Conservation (phyloP, 2,113 vertebrate species). For the Neopipo cinnamomea region DNA sequence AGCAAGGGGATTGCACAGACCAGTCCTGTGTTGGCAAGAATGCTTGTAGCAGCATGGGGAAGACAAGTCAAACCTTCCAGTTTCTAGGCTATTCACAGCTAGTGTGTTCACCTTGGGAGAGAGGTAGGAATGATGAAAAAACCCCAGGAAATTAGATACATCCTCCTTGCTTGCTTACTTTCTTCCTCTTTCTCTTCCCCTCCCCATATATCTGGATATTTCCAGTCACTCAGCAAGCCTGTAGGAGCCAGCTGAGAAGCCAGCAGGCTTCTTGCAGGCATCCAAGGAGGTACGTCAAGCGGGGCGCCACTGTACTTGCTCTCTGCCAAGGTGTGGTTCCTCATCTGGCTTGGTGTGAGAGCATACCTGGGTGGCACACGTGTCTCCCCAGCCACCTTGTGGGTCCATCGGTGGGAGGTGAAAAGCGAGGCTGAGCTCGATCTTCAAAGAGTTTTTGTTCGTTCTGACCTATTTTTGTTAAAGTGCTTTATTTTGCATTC, state of each 20-base stretch:
- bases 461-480: neutral
- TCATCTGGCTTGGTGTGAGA: fast-evolving
- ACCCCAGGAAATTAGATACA: neutral
- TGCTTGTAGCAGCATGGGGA: neutral
- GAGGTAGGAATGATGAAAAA: neutral
- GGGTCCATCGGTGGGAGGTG: fast-evolving
- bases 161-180: neutral
- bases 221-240: neutral
- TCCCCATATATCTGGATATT: neutral
- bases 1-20: neutral
- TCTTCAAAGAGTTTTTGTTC: neutral
- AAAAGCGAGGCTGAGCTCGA: neutral
- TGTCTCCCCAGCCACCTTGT: fast-evolving
- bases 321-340: neutral
- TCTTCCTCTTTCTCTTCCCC: neutral
- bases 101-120: neutral
- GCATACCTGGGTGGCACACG: fast-evolving
- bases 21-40: neutral
- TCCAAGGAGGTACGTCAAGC: neutral
- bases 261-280: neutral
- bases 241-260: neutral
- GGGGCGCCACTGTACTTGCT: neutral
- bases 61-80: neutral
- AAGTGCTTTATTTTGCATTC: neutral
- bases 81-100: neutral